Evolutionary conservation across 1,140 invertebrate species (phyloP).

Genomic region (Doryteuthis pealeii): DNA sequence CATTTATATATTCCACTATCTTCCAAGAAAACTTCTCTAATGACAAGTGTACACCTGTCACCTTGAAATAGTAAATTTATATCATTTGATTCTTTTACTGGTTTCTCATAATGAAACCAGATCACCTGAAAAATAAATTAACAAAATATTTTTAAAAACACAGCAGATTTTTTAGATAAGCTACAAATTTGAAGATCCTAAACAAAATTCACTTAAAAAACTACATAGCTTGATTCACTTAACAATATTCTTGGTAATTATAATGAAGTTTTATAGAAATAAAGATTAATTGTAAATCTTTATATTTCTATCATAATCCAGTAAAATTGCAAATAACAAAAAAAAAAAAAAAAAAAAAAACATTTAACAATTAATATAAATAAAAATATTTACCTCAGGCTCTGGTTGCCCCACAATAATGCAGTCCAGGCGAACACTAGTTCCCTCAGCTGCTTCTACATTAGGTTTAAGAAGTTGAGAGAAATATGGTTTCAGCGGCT

Average conservation of each 20-base stretch:
- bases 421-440: slow-evolving; percentile 58
- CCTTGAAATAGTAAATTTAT: slow-evolving; percentile 58
- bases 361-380: too few relatives aligned
- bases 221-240: too few relatives aligned
- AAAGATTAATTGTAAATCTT: too few relatives aligned
- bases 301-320: too few relatives aligned
- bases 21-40: slow-evolving; percentile 58
- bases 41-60: slow-evolving; percentile 58
- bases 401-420: slow-evolving; percentile 62
- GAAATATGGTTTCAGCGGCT: slow-evolving; percentile 68
- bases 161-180: too few relatives aligned
- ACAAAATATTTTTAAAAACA: too few relatives aligned
- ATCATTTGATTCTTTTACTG: slow-evolving; percentile 56
- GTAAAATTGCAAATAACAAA: too few relatives aligned
- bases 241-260: too few relatives aligned
- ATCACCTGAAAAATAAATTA: slow-evolving; percentile 41
- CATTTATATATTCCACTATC: slow-evolving; percentile 61
- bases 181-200: too few relatives aligned
- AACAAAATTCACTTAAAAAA: too few relatives aligned
- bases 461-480: slow-evolving; percentile 66
- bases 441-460: slow-evolving; percentile 63
- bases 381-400: slow-evolving; percentile 52
- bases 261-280: too few relatives aligned
- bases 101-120: slow-evolving; percentile 58
- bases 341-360: too few relatives aligned